Conservation (phyloP, 2,113 vertebrate species). For the Taxidea taxus region DNA sequence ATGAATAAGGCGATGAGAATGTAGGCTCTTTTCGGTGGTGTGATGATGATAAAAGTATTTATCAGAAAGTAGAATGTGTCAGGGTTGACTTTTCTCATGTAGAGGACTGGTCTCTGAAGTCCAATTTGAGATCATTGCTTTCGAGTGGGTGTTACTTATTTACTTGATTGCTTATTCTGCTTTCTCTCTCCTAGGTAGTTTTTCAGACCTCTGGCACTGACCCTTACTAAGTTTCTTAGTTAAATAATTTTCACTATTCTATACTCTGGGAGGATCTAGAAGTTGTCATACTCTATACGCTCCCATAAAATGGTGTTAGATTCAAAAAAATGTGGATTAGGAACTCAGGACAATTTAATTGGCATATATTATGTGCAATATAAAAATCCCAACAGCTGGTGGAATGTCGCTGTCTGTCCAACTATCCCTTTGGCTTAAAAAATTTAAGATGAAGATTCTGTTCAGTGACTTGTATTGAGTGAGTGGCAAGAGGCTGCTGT, state of each 20-base stretch:
- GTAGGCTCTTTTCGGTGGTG: not conserved
- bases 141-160: not conserved
- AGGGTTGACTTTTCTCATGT: slow-evolving; percentile 18
- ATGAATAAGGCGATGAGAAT: slow-evolving; percentile 50
- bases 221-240: not conserved
- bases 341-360: not conserved
- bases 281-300: not conserved
- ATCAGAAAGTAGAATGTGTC: not conserved
- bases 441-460: not conserved
- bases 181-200: not conserved
- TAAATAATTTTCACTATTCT: not conserved
- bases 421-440: not conserved
- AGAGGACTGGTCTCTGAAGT: not conserved
- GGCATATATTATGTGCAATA: not conserved
- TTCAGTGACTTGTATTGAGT: not conserved
- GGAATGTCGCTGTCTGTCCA: not conserved
- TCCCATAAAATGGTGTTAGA: not conserved
- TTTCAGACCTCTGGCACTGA: not conserved
- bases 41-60: slow-evolving; percentile 35
- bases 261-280: not conserved
- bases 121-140: not conserved
- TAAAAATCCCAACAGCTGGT: not conserved
- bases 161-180: not conserved
- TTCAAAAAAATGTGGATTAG: not conserved
- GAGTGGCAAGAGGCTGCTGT: not conserved